Conservation (phyloP, 2,888 invertebrate species). For the Tetanocera ferruginea region DNA sequence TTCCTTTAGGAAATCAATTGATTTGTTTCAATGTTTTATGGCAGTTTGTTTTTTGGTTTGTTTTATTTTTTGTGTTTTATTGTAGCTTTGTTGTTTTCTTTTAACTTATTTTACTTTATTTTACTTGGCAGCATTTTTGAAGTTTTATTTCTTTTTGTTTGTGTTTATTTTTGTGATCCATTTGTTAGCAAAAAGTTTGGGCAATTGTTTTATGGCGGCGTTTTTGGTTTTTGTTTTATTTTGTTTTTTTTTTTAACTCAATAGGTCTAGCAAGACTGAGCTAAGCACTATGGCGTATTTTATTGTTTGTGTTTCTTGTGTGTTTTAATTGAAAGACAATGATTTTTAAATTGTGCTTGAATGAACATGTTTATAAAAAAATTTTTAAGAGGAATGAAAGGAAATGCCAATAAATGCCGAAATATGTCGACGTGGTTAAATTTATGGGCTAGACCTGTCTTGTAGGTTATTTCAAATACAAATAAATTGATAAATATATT, state of each 20-base stretch:
- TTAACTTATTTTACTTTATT: not conserved
- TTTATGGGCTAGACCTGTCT: too few species aligned
- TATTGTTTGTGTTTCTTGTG: not conserved
- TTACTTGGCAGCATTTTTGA: not conserved
- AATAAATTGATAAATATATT: too few species aligned
- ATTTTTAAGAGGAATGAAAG: not conserved
- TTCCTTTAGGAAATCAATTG: slow-evolving; percentile 37
- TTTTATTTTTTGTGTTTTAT: slow-evolving; percentile 39
- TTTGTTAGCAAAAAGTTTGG: slow-evolving; percentile 35
- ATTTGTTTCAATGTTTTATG: slow-evolving; percentile 25
- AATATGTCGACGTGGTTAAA: not conserved
- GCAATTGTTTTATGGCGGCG: slow-evolving; percentile 18
- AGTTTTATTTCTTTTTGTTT: not conserved
- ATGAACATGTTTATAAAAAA: not conserved
- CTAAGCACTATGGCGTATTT: not conserved
- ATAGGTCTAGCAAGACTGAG: not conserved
- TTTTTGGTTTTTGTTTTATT: slow-evolving; percentile 30
- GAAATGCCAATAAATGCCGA: not conserved
- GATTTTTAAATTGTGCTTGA: slow-evolving; percentile 17
- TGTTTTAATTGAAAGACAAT: not conserved
- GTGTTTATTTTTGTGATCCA: slow-evolving; percentile 41
- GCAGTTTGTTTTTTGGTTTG: slow-evolving; percentile 9
- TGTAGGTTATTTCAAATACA: too few species aligned
- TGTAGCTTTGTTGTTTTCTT: not conserved
- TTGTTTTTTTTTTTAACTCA: not conserved